Percentiles rank a stretch among this genome's conserved stretches.
These are phyloP conservation scores for Aegithalos caudatus DNA, from an alignment of 2,113 vertebrate species.

Conservation along the genomic window DNA sequence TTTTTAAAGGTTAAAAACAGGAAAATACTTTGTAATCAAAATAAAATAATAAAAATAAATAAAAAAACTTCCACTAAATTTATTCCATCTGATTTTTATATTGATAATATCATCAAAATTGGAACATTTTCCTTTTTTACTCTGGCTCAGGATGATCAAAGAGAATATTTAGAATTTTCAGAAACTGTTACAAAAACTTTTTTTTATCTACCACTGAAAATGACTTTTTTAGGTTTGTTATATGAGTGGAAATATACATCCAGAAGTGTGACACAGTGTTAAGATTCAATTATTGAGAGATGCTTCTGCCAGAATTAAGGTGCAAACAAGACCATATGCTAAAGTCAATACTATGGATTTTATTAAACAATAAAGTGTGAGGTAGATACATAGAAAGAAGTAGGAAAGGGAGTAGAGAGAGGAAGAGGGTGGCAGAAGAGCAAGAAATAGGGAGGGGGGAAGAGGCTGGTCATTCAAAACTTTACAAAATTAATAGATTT, in stretches of 20 bases:
- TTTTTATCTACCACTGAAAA: neutral
- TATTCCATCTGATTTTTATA: neutral
- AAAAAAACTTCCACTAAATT: rapidly evolving
- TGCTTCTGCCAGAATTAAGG: neutral
- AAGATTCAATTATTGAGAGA: neutral
- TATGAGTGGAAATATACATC: neutral
- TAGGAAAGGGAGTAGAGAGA: rapidly evolving
- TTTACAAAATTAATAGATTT: neutral
- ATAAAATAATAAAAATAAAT: neutral
- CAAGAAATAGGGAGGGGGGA: neutral
- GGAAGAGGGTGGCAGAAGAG: no score
- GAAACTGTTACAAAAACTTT: neutral
- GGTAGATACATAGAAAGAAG: neutral
- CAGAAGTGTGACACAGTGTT: neutral
- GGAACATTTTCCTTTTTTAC: neutral
- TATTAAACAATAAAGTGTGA: neutral
- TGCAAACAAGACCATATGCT: neutral
- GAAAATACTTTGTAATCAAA: neutral
- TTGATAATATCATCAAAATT: neutral
- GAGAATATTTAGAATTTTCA: neutral
- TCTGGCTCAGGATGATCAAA: neutral
- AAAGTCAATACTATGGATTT: neutral
- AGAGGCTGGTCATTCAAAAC: neutral
- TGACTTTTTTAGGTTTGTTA: rapidly evolving
- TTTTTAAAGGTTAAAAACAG: neutral